Base-by-base conservation (phyloP, 1,140 invertebrate species). In the Halesus radiatus region DNA sequence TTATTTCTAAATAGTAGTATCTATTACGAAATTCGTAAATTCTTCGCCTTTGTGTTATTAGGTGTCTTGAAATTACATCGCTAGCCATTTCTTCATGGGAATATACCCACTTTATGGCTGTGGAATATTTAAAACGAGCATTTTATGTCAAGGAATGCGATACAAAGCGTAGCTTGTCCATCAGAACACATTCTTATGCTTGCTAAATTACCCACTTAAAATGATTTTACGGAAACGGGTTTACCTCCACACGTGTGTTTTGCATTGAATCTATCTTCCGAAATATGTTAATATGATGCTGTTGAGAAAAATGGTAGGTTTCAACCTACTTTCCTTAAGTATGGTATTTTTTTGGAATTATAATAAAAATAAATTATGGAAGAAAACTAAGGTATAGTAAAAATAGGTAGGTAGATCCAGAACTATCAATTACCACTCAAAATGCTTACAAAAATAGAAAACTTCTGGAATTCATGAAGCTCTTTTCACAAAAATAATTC, bases 161-260 rank as follows among this genome's bases (percentile, higher is more conserved):
- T 64, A 60, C 15, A 32, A n/a, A 13, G 29, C 23, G 37, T 70
- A 13, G n/a, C n/a, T 70, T n/a, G 20, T 18, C 37, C 8, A 70
- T 70, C 29, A 20, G 37, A 18, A 32, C 13, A 50, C 37, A 70
- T 70, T 70, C 66, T 50, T 70, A 45, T 70, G 66, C 66, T 70
- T 70, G 66, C 18, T 70, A 70, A 70, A 70, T 70, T 70, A 37
- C 66, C 66, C 52, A 50, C 22, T 70, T 70, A 22, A 45, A 45
- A 13, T 13, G 10, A 13, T 45, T 45, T 64, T 26, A n/a, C 3
- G 13, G 0, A 50, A 50, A 70, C 66, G 20, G 16, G 66, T 70
- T 70, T 70, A n/a, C 5, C 15, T 29, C 15, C 66, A 70, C 18
- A 70, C 37, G 37, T 70, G 60, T 64, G 32, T 37, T 64, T 26